phyloP scores from a whole-genome alignment of 1,140 invertebrate species.

The Apis mellifera region Amel_HAv3.1 CM009934.2:10294501-10295000 shows the following conservation, averaged over 20 bases:
- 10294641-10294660: too few relatives aligned
- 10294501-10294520: too few relatives aligned
- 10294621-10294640: too few relatives aligned
- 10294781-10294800: not conserved
- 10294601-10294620: too few relatives aligned
- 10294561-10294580: too few relatives aligned
- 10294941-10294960: not conserved
- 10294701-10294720: too few relatives aligned
- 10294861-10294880: constrained; percentile 1
- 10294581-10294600: too few relatives aligned
- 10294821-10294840: constrained; percentile 3
- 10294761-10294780: not conserved
- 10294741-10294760: not conserved
- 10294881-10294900: not conserved
- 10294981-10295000: not conserved
- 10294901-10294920: not conserved
- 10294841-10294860: constrained; percentile 6
- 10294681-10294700: too few relatives aligned
- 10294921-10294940: not conserved
- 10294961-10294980: not conserved
- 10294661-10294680: too few relatives aligned
- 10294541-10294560: too few relatives aligned
- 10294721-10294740: too few relatives aligned
- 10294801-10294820: not conserved
- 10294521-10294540: too few relatives aligned